These are phyloP conservation scores for Xerus rutilus DNA, from an alignment of 2,797 vertebrate genomes.

Conservation along the genomic window DNA sequence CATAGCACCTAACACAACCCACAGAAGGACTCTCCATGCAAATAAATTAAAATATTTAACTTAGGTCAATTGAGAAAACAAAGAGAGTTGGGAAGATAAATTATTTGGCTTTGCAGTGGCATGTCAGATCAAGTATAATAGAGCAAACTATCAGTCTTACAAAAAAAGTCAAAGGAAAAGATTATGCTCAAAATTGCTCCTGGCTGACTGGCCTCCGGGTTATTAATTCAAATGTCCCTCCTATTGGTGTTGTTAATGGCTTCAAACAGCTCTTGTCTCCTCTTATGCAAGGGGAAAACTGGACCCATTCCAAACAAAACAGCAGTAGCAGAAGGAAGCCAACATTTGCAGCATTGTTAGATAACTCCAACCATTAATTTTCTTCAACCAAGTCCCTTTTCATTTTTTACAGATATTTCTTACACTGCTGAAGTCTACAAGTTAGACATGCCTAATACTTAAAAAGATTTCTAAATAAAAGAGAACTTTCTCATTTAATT, in stretches of 20 bases:
- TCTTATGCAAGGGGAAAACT: conserved; percentile 76
- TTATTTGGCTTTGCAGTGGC: conserved; percentile 69
- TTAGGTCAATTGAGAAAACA: conserved; percentile 71
- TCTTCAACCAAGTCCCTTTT: conserved; percentile 76
- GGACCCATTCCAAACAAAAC: conserved; percentile 80
- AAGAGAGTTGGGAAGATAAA: conserved; percentile 73
- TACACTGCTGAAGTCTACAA: conserved; percentile 64
- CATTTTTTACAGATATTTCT: conserved; percentile 76
- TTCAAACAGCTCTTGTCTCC: conserved; percentile 83
- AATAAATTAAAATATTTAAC: conserved; percentile 75
- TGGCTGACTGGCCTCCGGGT: conserved; percentile 80
- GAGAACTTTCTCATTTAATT: conserved; percentile 62
- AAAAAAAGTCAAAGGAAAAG: conserved; percentile 81
- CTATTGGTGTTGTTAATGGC: conserved; percentile 81
- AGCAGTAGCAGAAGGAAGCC: conserved; percentile 83
- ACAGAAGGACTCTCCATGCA: conserved; percentile 39
- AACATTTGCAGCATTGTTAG: conserved; percentile 78
- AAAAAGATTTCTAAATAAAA: conserved; percentile 63
- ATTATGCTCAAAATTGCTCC: conserved; percentile 82
- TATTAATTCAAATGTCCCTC: conserved; percentile 84
- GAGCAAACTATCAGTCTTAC: conserved; percentile 77
- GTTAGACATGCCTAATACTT: conserved; percentile 60
- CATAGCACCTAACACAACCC: conserved; percentile 3
- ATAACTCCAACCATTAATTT: conserved; percentile 83
- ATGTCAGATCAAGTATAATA: conserved; percentile 61